Conservation (phyloP, 2,888 invertebrate species). For the Sipunculus nudus region DNA sequence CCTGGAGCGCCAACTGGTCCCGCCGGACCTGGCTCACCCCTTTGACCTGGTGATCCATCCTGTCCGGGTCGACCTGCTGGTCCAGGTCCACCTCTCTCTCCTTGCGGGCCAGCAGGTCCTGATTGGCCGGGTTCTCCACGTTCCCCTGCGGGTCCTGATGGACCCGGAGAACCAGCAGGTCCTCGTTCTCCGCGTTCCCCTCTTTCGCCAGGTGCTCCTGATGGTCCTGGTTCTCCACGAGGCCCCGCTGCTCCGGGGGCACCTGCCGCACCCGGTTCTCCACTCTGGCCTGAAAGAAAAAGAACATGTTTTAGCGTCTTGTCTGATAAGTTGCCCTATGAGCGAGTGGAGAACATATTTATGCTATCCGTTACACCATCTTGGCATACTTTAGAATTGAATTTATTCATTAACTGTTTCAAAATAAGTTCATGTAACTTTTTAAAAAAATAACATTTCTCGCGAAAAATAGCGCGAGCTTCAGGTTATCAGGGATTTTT, state of each 20-base stretch:
- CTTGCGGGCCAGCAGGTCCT: not conserved
- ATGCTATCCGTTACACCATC: no score
- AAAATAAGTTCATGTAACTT: no score
- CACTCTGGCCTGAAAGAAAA: conserved; percentile 12
- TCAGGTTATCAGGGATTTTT: no score
- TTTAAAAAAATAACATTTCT: no score
- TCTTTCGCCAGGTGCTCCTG: conserved; percentile 10
- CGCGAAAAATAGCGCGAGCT: no score
- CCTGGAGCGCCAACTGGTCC: conserved; percentile 23
- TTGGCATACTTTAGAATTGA: no score
- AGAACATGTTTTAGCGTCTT: no score
- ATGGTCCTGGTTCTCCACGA: conserved; percentile 14
- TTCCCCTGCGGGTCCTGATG: conserved; percentile 44
- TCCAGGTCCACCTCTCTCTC: conserved; percentile 4
- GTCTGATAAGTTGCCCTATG: no score
- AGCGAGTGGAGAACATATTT: no score
- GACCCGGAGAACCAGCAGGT: conserved; percentile 4
- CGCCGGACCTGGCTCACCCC: conserved; percentile 21
- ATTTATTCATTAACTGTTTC: no score
- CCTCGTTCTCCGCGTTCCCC: conserved; percentile 17
- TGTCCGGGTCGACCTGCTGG: no score
- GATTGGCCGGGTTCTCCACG: conserved; percentile 1
- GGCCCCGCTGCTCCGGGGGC: conserved; percentile 15
- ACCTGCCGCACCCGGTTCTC: conserved; percentile 20
- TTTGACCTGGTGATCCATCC: conserved; percentile 21